These are phyloP conservation scores for Dreissena polymorpha DNA, from an alignment of 1,140 invertebrate species.

Conservation along the genomic window DNA sequence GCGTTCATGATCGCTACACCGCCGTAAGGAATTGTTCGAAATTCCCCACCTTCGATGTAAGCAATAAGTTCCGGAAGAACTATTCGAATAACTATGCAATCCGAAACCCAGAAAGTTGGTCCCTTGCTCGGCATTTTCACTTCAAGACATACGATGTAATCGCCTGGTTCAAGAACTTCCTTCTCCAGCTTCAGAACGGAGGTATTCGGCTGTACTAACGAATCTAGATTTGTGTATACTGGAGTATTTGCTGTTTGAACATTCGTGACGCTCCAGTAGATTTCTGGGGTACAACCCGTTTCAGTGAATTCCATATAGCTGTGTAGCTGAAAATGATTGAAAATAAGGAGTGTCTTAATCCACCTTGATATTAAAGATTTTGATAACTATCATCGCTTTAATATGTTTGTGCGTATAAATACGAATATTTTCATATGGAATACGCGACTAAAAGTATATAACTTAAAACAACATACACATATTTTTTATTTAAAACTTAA, in stretches of 20 bases:
- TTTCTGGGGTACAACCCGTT: not conserved
- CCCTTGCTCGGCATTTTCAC: too few species aligned
- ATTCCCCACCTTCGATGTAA: constrained; percentile 22
- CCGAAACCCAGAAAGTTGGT: not conserved
- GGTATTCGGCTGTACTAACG: not conserved
- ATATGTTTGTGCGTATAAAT: not conserved
- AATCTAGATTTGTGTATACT: not conserved
- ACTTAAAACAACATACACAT: too few species aligned
- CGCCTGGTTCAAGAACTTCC: constrained; percentile 14
- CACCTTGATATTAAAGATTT: not conserved
- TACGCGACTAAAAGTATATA: too few species aligned
- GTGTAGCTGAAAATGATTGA: constrained; percentile 5
- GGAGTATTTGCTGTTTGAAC: not conserved
- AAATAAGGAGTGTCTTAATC: too few species aligned
- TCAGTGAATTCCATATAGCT: constrained; percentile 21
- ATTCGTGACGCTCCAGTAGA: constrained; percentile 22
- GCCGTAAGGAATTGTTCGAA: constrained; percentile 2
- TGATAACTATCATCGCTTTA: not conserved
- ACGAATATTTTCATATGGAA: too few species aligned
- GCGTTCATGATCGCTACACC: not conserved
- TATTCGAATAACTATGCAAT: not conserved
- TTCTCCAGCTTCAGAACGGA: not conserved
- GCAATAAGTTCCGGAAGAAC: constrained; percentile 24
- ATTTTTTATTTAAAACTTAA: too few species aligned
- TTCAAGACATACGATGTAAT: constrained; percentile 26